Evolutionary conservation across 2,888 invertebrate species (phyloP), one percentile per base, ranked within the genome.

Genomic region (Phragmatobia fuliginosa): DNA sequence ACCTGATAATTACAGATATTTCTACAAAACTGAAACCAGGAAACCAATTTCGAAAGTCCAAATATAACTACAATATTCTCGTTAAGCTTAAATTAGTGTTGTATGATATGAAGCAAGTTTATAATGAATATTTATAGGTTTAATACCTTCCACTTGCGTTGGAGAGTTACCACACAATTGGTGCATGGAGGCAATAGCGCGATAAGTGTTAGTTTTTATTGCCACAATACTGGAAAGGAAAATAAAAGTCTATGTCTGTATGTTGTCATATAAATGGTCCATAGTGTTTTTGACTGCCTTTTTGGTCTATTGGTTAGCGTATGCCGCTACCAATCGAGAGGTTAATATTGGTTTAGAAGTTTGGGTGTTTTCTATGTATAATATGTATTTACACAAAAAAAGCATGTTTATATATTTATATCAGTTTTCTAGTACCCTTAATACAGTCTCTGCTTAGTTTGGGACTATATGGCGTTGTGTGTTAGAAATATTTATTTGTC

Each of bases 121-220:
- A 91, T 94, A 94, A 94, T 94, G 91, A 92, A 93, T 94, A 94
- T 94, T 94, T 94, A 94, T 93, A 81, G 92, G 85, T 91, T 94
- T 94, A 94, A 94, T 94, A 94, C 91, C 86, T 81, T 87, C 89
- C 91, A 92, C 91, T 92, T 91, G 91, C 89, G 75, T 58, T 71
- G 59, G 82, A 79, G 85, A 85, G 87, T 86, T 89, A 85, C 85
- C 86, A 90, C 91, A 90, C 92, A 90, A 92, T 92, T 87, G 90
- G 82, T 88, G 91, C 90, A 92, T 88, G 88, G 87, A 81, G 87
- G 85, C 78, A 90, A 92, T 92, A 90, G 88, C 87, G 79, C 87
- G 78, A 82, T 89, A 87, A 91, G 84, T 86, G 87, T 76, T 74
- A 75, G 86, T 90, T 90, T 91, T 91, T 86, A 84, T 84, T 77